Percentiles rank a stretch among this genome's conserved stretches.
These are phyloP conservation scores for Falco columbarius DNA, from an alignment of 2,797 vertebrate genomes.

Conservation along the genomic window DNA sequence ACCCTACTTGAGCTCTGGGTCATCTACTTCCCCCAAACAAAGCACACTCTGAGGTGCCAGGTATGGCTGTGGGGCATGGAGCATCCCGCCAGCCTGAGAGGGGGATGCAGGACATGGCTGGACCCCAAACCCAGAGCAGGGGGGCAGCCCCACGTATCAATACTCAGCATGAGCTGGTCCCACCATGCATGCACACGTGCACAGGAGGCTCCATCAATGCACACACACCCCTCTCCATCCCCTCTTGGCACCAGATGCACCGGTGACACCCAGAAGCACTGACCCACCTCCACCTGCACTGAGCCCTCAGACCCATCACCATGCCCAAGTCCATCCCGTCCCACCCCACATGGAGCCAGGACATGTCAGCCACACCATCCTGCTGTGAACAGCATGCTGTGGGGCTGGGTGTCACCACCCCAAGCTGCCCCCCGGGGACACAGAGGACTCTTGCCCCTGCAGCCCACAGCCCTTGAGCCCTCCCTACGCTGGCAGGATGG, in stretches of 20 bases:
- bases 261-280: accelerated
- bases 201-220: background rate
- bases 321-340: background rate
- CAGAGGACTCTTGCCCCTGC: accelerated
- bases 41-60: accelerated
- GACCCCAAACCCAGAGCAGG: background rate
- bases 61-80: background rate
- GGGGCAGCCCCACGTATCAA: accelerated
- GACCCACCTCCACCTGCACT: background rate
- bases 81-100: accelerated
- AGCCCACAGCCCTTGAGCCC: background rate
- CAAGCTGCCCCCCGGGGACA: background rate
- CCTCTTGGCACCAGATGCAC: background rate
- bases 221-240: background rate
- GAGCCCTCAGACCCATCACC: background rate
- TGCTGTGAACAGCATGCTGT: accelerated
- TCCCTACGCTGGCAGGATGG: background rate
- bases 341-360: background rate
- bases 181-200: accelerated
- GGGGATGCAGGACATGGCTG: background rate
- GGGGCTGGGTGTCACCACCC: background rate
- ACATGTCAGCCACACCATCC: accelerated
- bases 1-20: background rate
- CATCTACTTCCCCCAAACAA: accelerated
- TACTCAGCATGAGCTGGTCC: background rate